Evolutionary conservation across 37 sponge, comb jelly and placozoan genomes (phyloP), one percentile per base, ranked within the genome.

Genomic region (Axinella damicornis): DNA sequence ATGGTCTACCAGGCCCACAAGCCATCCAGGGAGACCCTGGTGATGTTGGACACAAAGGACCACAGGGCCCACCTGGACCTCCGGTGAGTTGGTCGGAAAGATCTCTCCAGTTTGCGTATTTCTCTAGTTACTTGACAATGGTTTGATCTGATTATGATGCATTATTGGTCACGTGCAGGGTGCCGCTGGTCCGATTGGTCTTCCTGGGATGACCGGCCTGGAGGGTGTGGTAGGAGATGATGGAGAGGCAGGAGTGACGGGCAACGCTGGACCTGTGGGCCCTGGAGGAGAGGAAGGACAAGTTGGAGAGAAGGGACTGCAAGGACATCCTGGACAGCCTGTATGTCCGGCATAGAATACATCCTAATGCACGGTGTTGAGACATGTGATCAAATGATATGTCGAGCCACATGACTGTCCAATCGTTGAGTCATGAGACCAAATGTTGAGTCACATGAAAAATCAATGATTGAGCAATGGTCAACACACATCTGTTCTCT

Each of bases 11-110:
- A 30, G 88, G 84, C 0, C 61, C 71, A 11, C 73, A 1, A 25
- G 82, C 84, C 25, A 25, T 52, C 19, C 73, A 73, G 27, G 93
- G 93, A 34, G 80, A 88, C 11, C 79, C 93, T 70, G 93, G 93
- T 14, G 86, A 77, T 34, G 82, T 60, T 72, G 93, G 93, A 32
- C 73, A 30, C 33, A 74, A 85, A 57, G 93, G 93, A 41, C 70
- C 83, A 4, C 82, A 62, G 56, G 93, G 89, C 27, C 73, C 83
- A 18, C 77, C 78, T 64, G 89, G 89, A 71, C 72, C 79, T 21
- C 83, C 83, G 40, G 86, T 86, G 59, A 19, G 86, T 86, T 0
- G 4, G 9, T 46, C 46, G 4, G 46, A 4, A 46, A 46, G 46
- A 46, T 46, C 6, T 46, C 6, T 4, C n/a, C n/a, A n/a, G n/a